Percentiles rank a stretch among this genome's conserved stretches.
These are phyloP conservation scores for Epinephelus awoara DNA, from an alignment of 2,797 vertebrate genomes.

Conservation along the genomic window DNA sequence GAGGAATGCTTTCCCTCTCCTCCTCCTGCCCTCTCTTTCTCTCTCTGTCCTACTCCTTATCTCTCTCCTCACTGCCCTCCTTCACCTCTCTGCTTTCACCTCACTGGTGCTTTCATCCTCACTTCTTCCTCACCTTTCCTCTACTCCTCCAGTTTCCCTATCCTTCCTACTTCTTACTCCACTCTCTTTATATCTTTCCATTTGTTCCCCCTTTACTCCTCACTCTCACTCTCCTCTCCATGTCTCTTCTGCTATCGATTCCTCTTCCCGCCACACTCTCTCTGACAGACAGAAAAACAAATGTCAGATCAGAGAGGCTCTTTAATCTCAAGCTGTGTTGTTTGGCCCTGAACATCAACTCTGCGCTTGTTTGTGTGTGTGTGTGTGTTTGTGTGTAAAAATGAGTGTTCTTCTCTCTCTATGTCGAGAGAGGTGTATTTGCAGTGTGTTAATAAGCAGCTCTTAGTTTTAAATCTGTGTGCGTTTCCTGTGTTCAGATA, in stretches of 20 bases:
- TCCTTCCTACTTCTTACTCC: neutral
- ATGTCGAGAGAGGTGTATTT: constrained; percentile 55
- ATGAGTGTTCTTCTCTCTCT: constrained; percentile 37
- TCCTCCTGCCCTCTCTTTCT: constrained; percentile 61
- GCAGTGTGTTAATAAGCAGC: constrained; percentile 55
- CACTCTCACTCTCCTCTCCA: constrained; percentile 5
- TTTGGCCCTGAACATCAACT: constrained; percentile 79
- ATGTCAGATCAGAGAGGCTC: constrained; percentile 84
- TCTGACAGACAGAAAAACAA: constrained; percentile 86
- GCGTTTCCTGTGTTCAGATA: constrained; percentile 1
- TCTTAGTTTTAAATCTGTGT: constrained; percentile 14
- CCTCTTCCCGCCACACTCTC: constrained; percentile 60
- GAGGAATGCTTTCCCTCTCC: constrained; percentile 74
- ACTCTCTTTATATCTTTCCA: neutral
- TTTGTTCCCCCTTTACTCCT: constrained; percentile 29
- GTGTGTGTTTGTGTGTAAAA: constrained; percentile 31
- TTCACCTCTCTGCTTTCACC: constrained; percentile 63
- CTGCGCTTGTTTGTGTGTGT: constrained; percentile 47
- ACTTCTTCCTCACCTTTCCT: constrained; percentile 28
- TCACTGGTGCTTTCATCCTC: constrained; percentile 21
- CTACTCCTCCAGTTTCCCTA: constrained; percentile 16
- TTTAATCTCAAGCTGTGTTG: constrained; percentile 86
- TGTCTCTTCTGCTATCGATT: constrained; percentile 63
- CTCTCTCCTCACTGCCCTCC: constrained; percentile 55
- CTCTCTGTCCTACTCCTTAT: constrained; percentile 60